phyloP scores from a whole-genome alignment of 2,797 vertebrate species.

The Sebastes kiyomatsui region DNA sequence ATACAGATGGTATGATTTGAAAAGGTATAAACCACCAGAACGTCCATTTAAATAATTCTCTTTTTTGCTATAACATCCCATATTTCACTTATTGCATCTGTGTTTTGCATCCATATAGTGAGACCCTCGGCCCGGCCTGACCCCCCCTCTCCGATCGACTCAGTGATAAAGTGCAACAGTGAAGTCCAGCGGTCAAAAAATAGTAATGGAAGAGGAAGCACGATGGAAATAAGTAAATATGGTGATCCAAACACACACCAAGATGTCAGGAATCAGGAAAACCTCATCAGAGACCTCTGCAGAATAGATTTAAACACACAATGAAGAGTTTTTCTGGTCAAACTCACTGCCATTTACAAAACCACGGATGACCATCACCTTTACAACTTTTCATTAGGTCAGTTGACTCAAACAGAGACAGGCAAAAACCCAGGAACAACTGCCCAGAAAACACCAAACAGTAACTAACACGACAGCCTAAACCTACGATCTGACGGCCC shows the following conservation, averaged over 20 bases:
- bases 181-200: slow-evolving; percentile 51
- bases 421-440: not conserved
- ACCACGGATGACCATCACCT: not conserved
- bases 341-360: not conserved
- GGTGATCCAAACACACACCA: not conserved
- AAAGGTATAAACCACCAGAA: not conserved
- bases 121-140: not conserved
- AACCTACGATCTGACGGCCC: not conserved
- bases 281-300: not conserved
- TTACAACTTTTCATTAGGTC: not conserved
- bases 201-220: slow-evolving; percentile 41
- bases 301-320: not conserved
- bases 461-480: not conserved
- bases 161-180: slow-evolving; percentile 78
- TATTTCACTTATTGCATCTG: slow-evolving; percentile 61
- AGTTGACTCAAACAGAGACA: not conserved
- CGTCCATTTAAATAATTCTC: not conserved
- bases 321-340: not conserved
- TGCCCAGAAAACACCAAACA: not conserved
- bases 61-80: not conserved
- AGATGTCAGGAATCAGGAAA: not conserved
- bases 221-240: not conserved
- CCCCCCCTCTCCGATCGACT: not conserved
- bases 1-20: not conserved
- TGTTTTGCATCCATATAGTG: slow-evolving; percentile 30